Percentiles rank a stretch among this genome's conserved stretches.
These are phyloP conservation scores for Stegodyphus mimosarum DNA, from an alignment of 1,140 invertebrate species.

Conservation along the genomic window DNA sequence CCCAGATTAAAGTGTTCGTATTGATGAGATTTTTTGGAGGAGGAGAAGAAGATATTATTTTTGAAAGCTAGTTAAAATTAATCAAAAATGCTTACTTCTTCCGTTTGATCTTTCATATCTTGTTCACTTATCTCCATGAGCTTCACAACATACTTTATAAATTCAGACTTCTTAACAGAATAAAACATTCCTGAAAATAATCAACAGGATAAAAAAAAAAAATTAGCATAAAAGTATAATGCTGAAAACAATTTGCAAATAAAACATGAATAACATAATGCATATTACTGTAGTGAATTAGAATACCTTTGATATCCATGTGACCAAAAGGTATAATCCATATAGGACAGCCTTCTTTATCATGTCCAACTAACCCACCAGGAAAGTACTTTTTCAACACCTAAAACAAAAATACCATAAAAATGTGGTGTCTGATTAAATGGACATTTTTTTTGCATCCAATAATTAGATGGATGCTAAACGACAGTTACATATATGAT, in stretches of 20 bases:
- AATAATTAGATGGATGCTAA: background rate
- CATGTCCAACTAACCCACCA: constrained; percentile 80
- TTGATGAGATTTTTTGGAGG: too few species aligned
- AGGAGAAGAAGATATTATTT: background rate
- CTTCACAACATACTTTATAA: constrained; percentile 72
- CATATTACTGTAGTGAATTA: background rate
- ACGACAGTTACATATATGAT: background rate
- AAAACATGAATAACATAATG: background rate
- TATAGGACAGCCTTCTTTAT: constrained; percentile 85
- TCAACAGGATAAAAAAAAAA: background rate
- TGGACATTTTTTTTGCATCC: background rate
- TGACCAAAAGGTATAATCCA: constrained; percentile 68
- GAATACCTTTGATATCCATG: constrained; percentile 67
- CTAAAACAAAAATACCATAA: constrained; percentile 37
- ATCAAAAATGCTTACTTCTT: constrained; percentile 33
- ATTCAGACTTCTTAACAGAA: constrained; percentile 77
- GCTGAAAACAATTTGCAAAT: background rate
- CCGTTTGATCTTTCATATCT: constrained; percentile 61
- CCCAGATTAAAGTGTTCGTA: too few species aligned
- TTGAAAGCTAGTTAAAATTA: background rate
- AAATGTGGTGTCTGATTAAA: background rate
- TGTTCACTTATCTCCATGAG: constrained; percentile 59
- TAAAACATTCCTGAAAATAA: constrained; percentile 77
- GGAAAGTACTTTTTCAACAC: constrained; percentile 78
- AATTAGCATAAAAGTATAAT: background rate